Base-by-base conservation (phyloP, 1,140 invertebrate species). In the Solenopsis fugax region DNA sequence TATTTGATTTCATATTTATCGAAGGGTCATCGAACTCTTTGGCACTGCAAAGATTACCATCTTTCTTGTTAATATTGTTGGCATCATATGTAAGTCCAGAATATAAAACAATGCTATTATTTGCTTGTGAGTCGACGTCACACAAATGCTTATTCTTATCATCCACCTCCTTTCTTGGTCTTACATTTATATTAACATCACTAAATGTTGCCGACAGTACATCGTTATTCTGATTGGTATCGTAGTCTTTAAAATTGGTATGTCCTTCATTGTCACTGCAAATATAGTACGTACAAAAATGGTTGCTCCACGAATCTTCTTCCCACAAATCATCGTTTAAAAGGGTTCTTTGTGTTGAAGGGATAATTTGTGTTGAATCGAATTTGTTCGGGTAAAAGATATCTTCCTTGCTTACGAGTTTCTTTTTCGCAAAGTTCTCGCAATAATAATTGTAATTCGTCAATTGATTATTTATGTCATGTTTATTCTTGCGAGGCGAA, bases 391-490 rank as follows among this genome's bases (percentile, higher is more conserved):
- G 54, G 0, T 18, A 37, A 13, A 81, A 75, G 34, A 88, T 41
- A 34, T 87, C 88, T n/a, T 2, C 54, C 24, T 90, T 88, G 13
- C 10, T 76, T 24, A n/a, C n/a, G 1, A 41, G 7, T 45, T 87
- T 86, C 18, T 77, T 65, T 21, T 73, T 65, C 2, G 52, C 18
- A 13, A 87, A 87, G 2, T 56, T 60, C 4, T 87, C 65, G 16
- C 58, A 64, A 10, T 88, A 87, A 62, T 85, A 88, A 85, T 89
- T 87, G 16, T 88, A 90, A 87, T 52, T 80, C 9, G 29, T 12
- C 10, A 86, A 4, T 12, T 58, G n/a, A 67, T 52, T 7, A 7
- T 67, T 52, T 1, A 24, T 16, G 2, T n/a, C 24, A 37, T n/a
- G 5, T 62, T 62, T 21, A 7, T 41, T 12, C 0, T 56, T 29